These are phyloP conservation scores for Adoxophyes honmai DNA, from an alignment of 1,140 invertebrate genomes.

Conservation along the genomic window DNA sequence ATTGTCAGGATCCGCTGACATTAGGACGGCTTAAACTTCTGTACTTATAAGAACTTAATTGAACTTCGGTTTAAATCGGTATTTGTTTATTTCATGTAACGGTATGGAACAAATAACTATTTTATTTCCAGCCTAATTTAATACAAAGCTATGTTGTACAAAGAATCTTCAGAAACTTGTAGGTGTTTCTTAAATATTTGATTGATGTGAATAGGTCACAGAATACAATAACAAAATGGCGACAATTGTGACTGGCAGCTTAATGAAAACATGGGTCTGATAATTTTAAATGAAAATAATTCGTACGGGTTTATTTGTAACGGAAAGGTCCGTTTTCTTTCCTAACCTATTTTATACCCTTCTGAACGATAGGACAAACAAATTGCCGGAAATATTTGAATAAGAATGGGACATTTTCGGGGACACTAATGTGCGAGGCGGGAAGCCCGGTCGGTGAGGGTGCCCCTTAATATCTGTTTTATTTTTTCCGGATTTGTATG, in stretches of 20 bases:
- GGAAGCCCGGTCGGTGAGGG: constrained; percentile 43
- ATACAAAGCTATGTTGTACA: too few relatives aligned
- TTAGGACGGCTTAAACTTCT: too few relatives aligned
- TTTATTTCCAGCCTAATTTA: too few relatives aligned
- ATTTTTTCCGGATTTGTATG: constrained; percentile 71
- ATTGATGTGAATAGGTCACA: too few relatives aligned
- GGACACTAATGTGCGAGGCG: constrained; percentile 66
- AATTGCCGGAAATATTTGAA: constrained; percentile 72
- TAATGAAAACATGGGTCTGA: neutral
- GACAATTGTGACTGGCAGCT: too few relatives aligned
- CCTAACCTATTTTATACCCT: constrained; percentile 33
- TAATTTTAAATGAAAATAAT: constrained; percentile 10
- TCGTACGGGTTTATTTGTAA: constrained; percentile 14
- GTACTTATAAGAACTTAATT: too few relatives aligned
- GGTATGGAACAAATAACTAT: too few relatives aligned
- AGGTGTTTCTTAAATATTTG: too few relatives aligned
- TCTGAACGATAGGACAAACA: constrained; percentile 62
- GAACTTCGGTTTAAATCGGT: too few relatives aligned
- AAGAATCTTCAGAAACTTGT: too few relatives aligned
- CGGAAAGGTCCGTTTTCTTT: constrained; percentile 25
- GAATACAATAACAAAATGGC: too few relatives aligned
- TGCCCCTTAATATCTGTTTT: constrained; percentile 66
- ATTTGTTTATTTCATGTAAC: too few relatives aligned
- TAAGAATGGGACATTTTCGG: constrained; percentile 64
- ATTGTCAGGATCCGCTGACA: neutral